Percentiles rank a stretch among this genome's conserved stretches.
Conservation (phyloP, 2,797 vertebrate genomes). For the Fratercula arctica region DNA sequence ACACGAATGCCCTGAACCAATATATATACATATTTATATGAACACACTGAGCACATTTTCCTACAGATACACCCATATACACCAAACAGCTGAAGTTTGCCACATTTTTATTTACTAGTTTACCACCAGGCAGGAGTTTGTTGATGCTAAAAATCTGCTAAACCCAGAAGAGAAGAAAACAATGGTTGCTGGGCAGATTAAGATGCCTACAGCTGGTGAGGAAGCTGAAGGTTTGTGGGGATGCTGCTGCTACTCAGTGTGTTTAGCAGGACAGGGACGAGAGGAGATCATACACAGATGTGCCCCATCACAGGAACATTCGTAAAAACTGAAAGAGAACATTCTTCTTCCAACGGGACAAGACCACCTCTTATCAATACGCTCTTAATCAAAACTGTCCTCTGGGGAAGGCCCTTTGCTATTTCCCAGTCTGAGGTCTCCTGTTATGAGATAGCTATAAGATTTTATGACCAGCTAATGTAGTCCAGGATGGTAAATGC, state of each 20-base stretch:
- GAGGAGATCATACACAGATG: not conserved
- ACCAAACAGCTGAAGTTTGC: not conserved
- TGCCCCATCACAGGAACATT: not conserved
- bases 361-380: not conserved
- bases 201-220: not conserved
- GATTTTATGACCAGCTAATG: constrained; percentile 11
- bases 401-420: not conserved
- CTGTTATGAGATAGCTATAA: not conserved
- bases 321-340: not conserved
- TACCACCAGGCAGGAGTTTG: not conserved
- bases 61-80: not conserved
- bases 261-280: not conserved
- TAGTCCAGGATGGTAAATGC: constrained; percentile 10
- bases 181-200: not conserved
- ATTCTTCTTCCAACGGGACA: not conserved
- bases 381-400: not conserved
- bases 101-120: not conserved
- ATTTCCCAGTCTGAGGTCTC: not conserved
- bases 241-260: not conserved
- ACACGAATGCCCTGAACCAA: not conserved
- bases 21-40: not conserved
- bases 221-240: not conserved
- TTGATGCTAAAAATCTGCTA: not conserved
- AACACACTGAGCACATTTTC: not conserved
- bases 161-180: not conserved